Conservation (phyloP, 2,888 invertebrate genomes). For the Linyphia triangularis region DNA sequence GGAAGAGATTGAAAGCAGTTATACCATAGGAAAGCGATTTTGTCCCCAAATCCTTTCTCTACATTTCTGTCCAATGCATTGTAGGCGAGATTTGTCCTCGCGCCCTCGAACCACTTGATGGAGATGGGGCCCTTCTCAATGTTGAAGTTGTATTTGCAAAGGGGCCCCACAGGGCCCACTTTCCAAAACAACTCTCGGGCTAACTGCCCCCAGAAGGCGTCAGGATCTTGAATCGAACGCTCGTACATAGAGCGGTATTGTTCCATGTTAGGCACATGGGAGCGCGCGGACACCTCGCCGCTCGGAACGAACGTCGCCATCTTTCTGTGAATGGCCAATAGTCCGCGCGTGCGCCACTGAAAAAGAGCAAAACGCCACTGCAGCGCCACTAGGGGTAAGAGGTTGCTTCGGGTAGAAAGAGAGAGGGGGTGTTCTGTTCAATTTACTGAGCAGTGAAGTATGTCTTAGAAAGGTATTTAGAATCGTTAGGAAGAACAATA, state of each 20-base stretch:
- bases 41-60: slow-evolving; percentile 91
- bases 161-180: slow-evolving; percentile 84
- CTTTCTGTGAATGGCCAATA: neutral
- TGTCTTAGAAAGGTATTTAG: too few relatives aligned
- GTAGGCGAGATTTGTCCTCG: slow-evolving; percentile 96
- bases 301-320: slow-evolving; percentile 67
- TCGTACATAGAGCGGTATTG: slow-evolving; percentile 91
- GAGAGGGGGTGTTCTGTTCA: neutral
- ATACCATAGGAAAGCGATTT: slow-evolving; percentile 97
- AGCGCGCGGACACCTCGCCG: slow-evolving; percentile 5
- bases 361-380: too few relatives aligned
- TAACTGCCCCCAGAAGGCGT: slow-evolving; percentile 94
- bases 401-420: neutral
- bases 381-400: neutral
- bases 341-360: neutral
- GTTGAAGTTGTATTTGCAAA: slow-evolving; percentile 95
- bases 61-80: slow-evolving; percentile 96
- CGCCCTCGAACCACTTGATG: slow-evolving; percentile 97
- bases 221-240: slow-evolving; percentile 92
- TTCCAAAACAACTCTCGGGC: slow-evolving; percentile 95
- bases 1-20: too few relatives aligned
- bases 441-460: too few relatives aligned
- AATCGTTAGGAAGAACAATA: too few relatives aligned
- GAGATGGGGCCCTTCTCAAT: slow-evolving; percentile 91
- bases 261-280: slow-evolving; percentile 81